phyloP scores from a whole-genome alignment of 2,113 vertebrate species.

The Rafetus swinhoei region DNA sequence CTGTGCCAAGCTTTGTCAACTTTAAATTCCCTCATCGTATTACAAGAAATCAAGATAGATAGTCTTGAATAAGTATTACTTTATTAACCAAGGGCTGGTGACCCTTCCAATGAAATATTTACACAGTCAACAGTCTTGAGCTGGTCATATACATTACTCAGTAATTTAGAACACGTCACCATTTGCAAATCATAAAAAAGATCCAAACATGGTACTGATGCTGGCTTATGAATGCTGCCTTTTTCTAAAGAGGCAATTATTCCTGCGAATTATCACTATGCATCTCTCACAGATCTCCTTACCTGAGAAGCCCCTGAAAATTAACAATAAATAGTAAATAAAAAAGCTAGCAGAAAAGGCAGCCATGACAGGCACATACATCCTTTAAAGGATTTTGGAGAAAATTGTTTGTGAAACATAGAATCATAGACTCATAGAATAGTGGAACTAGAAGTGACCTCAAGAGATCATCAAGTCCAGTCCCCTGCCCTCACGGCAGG shows the following conservation, averaged over 20 bases:
- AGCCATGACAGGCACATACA: background rate
- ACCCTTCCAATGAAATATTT: constrained; percentile 60
- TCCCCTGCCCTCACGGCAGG: no score
- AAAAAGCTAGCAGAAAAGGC: background rate
- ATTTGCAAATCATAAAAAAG: constrained; percentile 58
- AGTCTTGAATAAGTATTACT: constrained; percentile 46
- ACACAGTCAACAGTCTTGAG: constrained; percentile 44
- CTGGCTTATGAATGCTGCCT: constrained; percentile 58
- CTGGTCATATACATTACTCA: constrained; percentile 57
- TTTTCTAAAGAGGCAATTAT: constrained; percentile 37
- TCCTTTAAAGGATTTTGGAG: background rate
- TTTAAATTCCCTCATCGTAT: constrained; percentile 47
- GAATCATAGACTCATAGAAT: no score
- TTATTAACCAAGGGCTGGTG: constrained; percentile 29
- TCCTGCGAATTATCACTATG: constrained; percentile 23
- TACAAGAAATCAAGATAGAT: constrained; percentile 54
- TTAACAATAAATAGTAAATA: constrained; percentile 26
- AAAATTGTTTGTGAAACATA: background rate
- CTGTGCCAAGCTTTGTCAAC: constrained; percentile 36
- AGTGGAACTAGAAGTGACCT: no score
- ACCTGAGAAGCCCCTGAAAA: constrained; percentile 29
- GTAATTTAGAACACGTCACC: constrained; percentile 62
- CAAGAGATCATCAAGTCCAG: no score
- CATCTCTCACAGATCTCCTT: constrained; percentile 21
- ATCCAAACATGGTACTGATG: constrained; percentile 55